Conservation (phyloP, 2,797 vertebrate species). For the Periophthalmus magnuspinnatus region DNA sequence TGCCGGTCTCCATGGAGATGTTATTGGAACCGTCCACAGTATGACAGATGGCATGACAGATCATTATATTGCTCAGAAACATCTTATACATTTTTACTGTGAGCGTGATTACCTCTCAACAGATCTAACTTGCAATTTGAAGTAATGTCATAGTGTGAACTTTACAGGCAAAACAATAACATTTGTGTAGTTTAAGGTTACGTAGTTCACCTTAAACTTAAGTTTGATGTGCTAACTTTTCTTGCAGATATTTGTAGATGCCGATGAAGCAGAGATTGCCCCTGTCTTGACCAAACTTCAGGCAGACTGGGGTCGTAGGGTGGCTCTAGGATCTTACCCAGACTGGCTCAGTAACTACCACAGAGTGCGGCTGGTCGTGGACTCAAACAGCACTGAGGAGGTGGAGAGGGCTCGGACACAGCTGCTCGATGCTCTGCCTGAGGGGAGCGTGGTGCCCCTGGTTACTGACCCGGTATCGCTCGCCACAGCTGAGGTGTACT, state of each 20-base stretch:
- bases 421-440: conserved; percentile 81
- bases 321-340: conserved; percentile 90
- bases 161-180: no score
- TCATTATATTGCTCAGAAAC: no score
- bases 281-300: conserved; percentile 78
- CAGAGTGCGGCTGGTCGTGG: conserved; percentile 87
- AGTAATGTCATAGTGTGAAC: no score
- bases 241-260: conserved; percentile 79
- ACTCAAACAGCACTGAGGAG: conserved; percentile 80
- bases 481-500: conserved; percentile 83
- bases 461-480: conserved; percentile 77
- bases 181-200: no score
- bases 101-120: no score
- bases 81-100: no score
- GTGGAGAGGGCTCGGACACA: conserved; percentile 79
- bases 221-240: not conserved
- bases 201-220: no score
- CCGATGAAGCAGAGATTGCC: conserved; percentile 81
- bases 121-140: no score
- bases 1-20: no score
- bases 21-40: no score
- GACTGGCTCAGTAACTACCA: conserved; percentile 95
- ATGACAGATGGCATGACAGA: no score
- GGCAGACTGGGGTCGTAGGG: conserved; percentile 72
- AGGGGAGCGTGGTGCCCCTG: conserved; percentile 77